phyloP scores from a whole-genome alignment of 2,888 invertebrate species.

The Drosophila eohydei region DNA sequence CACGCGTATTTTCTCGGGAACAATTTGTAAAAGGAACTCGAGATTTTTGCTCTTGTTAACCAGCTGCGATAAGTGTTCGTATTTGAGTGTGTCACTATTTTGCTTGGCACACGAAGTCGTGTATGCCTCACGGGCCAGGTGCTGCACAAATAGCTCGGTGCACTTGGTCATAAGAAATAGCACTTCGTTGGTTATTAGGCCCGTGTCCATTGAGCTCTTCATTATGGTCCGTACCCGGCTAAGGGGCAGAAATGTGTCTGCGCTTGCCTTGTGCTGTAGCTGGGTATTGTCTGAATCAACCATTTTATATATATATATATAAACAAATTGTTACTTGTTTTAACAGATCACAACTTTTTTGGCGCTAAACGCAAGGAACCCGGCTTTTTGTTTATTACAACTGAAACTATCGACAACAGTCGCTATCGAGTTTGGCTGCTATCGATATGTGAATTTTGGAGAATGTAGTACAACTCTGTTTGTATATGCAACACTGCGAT shows the following conservation, averaged over 20 bases:
- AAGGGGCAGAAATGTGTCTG: constrained; percentile 77
- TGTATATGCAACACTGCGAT: constrained; percentile 59
- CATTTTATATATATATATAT: constrained; percentile 19
- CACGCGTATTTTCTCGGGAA: constrained; percentile 83
- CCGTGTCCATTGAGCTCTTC: constrained; percentile 84
- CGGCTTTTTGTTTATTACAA: constrained; percentile 12
- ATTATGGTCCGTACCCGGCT: constrained; percentile 83
- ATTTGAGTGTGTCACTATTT: constrained; percentile 71
- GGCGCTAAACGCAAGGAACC: constrained; percentile 19
- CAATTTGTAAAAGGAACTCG: constrained; percentile 83
- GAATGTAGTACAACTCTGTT: constrained; percentile 25
- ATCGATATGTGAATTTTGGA: constrained; percentile 19
- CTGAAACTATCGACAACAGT: constrained; percentile 11
- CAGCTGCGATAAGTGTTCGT: constrained; percentile 80
- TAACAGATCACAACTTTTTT: constrained; percentile 16
- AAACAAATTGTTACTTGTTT: neutral
- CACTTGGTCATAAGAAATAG: constrained; percentile 81
- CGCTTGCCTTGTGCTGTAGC: constrained; percentile 37
- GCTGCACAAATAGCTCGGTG: constrained; percentile 83
- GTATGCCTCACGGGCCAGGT: constrained; percentile 78
- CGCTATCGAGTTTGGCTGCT: constrained; percentile 4
- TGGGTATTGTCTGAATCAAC: constrained; percentile 19
- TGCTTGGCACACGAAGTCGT: constrained; percentile 39
- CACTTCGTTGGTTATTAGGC: constrained; percentile 81
- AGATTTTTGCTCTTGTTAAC: constrained; percentile 77